Evolutionary conservation across 2,113 vertebrate species (phyloP).

Genomic region (Sylvilagus bachmani): DNA sequence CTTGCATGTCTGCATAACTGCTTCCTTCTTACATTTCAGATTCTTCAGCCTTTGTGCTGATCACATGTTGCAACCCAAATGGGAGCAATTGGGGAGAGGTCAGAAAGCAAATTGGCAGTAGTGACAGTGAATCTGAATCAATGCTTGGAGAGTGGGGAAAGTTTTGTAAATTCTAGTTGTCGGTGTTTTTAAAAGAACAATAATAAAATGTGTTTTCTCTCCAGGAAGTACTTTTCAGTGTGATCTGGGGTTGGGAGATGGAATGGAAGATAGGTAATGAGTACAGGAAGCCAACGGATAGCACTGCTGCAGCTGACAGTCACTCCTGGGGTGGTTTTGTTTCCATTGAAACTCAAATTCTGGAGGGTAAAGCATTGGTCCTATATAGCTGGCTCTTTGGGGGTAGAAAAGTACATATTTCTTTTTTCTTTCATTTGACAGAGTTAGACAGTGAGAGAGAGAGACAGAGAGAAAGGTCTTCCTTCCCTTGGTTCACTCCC

Average conservation of each 20-base stretch:
- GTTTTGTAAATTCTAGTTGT: not conserved
- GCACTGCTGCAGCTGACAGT: not conserved
- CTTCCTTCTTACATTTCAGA: not conserved
- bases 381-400: not conserved
- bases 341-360: not conserved
- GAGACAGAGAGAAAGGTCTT: too few relatives aligned
- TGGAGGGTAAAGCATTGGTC: not conserved
- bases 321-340: not conserved
- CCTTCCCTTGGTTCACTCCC: too few relatives aligned
- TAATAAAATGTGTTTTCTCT: not conserved
- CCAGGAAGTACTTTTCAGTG: not conserved
- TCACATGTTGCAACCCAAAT: not conserved
- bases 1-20: not conserved
- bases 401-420: too few relatives aligned
- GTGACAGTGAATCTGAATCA: not conserved
- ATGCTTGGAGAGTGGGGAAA: not conserved
- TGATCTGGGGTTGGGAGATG: not conserved
- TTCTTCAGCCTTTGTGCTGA: not conserved
- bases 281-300: not conserved
- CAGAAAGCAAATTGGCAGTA: not conserved
- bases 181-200: not conserved
- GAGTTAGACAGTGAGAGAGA: too few relatives aligned
- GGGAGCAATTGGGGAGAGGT: not conserved
- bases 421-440: too few relatives aligned
- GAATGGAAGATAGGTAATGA: not conserved